Conservation (phyloP, 2,888 invertebrate species). For the Plebejus anna region DNA sequence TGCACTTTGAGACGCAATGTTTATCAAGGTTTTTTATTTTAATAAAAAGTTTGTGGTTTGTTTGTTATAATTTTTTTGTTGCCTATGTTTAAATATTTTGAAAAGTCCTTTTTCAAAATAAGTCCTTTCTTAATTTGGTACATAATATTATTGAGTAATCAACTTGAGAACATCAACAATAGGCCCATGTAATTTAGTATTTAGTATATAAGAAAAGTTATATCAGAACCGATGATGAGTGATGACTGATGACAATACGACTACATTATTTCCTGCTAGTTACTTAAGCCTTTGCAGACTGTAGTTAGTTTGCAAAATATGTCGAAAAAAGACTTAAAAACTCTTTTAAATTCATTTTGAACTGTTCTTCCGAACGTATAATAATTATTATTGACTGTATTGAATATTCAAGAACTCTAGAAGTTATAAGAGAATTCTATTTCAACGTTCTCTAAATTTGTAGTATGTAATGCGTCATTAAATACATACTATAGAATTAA, state of each 20-base stretch:
- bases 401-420: neutral
- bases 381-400: neutral
- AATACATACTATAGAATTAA: neutral
- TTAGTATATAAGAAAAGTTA: neutral
- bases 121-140: no score
- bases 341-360: neutral
- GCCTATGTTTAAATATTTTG: no score
- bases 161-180: neutral
- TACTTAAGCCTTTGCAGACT: neutral
- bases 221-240: neutral
- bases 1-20: slow-evolving; percentile 49
- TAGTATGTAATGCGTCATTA: neutral
- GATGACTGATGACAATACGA: neutral
- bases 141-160: neutral
- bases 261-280: neutral
- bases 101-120: neutral
- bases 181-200: neutral
- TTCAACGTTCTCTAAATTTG: neutral
- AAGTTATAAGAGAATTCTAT: neutral
- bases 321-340: neutral
- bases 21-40: neutral
- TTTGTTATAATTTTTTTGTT: neutral
- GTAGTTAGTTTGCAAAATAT: neutral
- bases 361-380: neutral
- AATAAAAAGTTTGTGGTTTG: neutral